A percentile compares a stretch with the other conserved stretches of the same genome.
Conservation (phyloP, 2,797 vertebrate genomes). For the Urosaurus nigricauda region DNA sequence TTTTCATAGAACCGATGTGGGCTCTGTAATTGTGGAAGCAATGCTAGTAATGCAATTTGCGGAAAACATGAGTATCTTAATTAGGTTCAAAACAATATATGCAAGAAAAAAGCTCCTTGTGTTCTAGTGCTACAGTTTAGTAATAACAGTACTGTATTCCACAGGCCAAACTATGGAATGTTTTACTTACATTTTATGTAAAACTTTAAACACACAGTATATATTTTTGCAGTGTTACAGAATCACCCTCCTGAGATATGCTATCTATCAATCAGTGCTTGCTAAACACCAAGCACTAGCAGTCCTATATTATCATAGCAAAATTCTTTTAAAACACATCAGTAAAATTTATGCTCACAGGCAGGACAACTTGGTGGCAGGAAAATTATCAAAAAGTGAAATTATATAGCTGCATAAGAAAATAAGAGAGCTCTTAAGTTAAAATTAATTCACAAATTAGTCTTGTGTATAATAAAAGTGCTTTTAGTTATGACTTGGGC, state of each 20-base stretch:
- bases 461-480: neutral
- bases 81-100: neutral
- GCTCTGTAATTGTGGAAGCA: constrained; percentile 10
- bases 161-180: neutral
- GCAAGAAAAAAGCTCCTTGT: neutral
- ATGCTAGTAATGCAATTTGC: constrained; percentile 14
- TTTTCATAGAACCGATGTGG: constrained; percentile 12
- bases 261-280: neutral
- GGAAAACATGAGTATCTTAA: constrained; percentile 31
- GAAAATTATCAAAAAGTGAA: neutral
- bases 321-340: neutral
- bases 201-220: neutral
- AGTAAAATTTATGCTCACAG: neutral
- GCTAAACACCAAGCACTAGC: neutral
- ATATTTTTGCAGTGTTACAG: neutral
- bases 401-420: neutral
- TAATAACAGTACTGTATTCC: neutral
- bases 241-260: neutral
- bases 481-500: neutral
- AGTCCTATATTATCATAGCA: neutral
- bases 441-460: constrained; percentile 7
- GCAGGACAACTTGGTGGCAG: neutral
- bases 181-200: neutral
- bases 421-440: neutral
- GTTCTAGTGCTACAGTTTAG: neutral